phyloP scores from a whole-genome alignment of 2,113 vertebrate species.

The Strix aluco region DNA sequence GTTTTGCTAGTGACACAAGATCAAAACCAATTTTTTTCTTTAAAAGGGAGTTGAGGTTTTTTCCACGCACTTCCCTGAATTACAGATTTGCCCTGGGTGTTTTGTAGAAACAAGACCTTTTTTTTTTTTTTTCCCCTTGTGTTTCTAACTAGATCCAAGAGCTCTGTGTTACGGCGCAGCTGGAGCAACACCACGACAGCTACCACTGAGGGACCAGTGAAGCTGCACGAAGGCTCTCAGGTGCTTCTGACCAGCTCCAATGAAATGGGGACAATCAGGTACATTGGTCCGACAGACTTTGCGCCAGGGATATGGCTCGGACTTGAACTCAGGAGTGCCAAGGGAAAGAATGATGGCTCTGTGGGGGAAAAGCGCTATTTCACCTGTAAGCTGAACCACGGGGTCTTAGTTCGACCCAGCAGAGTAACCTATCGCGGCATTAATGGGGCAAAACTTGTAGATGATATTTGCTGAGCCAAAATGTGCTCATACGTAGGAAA shows the following conservation, averaged over 20 bases:
- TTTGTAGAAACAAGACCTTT: neutral
- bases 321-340: slow-evolving; percentile 88
- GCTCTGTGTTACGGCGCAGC: slow-evolving; percentile 77
- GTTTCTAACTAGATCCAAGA: slow-evolving; percentile 71
- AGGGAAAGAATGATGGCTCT: slow-evolving; percentile 90
- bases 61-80: neutral
- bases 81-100: neutral
- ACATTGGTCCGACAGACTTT: slow-evolving; percentile 89
- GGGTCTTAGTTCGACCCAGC: slow-evolving; percentile 90
- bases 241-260: slow-evolving; percentile 92
- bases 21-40: neutral
- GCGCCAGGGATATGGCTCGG: slow-evolving; percentile 92
- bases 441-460: slow-evolving; percentile 86
- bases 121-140: neutral
- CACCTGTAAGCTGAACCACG: slow-evolving; percentile 84
- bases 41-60: neutral
- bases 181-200: slow-evolving; percentile 72
- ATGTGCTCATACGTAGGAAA: fast-evolving
- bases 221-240: slow-evolving; percentile 89
- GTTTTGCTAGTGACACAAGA: neutral
- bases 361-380: slow-evolving; percentile 91
- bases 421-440: slow-evolving; percentile 92
- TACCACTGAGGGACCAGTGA: slow-evolving; percentile 50
- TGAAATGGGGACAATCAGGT: slow-evolving; percentile 91
- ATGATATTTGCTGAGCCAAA: slow-evolving; percentile 76